These are phyloP conservation scores for Diplodus sargus DNA, from an alignment of 2,797 vertebrate genomes.

Conservation along the genomic window DNA sequence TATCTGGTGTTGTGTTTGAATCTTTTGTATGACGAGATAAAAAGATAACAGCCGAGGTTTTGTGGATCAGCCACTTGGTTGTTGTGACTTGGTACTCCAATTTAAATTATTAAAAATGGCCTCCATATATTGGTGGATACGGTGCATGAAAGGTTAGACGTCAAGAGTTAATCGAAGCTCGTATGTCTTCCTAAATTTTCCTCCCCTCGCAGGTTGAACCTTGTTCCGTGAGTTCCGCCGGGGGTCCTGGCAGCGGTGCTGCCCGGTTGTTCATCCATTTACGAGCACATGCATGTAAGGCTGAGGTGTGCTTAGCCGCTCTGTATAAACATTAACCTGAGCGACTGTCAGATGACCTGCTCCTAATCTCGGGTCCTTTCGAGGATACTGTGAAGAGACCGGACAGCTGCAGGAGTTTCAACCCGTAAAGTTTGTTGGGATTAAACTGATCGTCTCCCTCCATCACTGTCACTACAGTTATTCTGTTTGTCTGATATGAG, in stretches of 20 bases:
- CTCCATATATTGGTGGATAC: too few relatives aligned
- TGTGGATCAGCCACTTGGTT: too few relatives aligned
- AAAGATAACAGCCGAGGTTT: too few relatives aligned
- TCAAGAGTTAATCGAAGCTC: background rate
- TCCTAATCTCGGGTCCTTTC: conserved; percentile 15
- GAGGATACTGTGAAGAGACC: conserved; percentile 18
- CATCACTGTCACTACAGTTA: background rate
- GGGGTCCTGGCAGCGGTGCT: background rate
- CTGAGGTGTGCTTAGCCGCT: conserved; percentile 51
- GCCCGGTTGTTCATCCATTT: conserved; percentile 47
- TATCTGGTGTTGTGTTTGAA: too few relatives aligned
- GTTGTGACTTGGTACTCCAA: too few relatives aligned
- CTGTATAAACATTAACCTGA: conserved; percentile 72
- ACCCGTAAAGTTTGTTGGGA: background rate
- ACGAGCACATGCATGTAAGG: conserved; percentile 22
- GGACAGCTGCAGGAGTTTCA: conserved; percentile 9
- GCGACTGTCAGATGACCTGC: conserved; percentile 45
- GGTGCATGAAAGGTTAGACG: background rate
- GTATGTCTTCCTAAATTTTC: background rate
- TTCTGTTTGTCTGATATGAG: background rate
- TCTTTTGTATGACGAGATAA: too few relatives aligned
- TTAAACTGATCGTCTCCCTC: background rate
- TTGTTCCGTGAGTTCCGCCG: background rate
- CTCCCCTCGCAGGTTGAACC: conserved; percentile 14
- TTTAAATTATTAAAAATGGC: too few relatives aligned